These are phyloP conservation scores for Chrysocyon brachyurus DNA, from an alignment of 2,797 vertebrate species.

Conservation along the genomic window DNA sequence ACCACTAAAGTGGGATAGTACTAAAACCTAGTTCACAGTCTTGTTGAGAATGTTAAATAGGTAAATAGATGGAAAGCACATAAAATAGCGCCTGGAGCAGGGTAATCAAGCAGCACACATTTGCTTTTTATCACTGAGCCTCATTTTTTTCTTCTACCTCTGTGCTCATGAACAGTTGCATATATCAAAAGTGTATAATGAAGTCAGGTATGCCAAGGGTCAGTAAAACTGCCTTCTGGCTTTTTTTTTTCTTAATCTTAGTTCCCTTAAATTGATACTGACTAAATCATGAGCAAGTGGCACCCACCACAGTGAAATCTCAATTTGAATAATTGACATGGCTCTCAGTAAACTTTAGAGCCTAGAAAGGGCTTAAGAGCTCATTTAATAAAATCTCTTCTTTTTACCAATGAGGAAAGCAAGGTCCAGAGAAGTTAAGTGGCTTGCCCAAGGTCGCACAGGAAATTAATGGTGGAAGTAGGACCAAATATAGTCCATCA, in stretches of 20 bases:
- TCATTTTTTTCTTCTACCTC: neutral
- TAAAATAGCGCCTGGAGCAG: neutral
- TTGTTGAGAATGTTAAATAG: neutral
- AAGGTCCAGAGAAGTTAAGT: neutral
- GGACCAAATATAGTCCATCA: neutral
- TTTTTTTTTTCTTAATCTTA: neutral
- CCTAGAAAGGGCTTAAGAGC: neutral
- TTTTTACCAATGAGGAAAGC: neutral
- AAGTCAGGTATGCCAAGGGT: neutral
- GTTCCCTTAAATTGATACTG: slow-evolving; percentile 4
- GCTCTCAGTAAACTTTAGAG: neutral
- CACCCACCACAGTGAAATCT: neutral
- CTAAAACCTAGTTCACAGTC: neutral
- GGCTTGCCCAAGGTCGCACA: neutral
- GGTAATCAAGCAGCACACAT: accelerated
- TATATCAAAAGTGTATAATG: neutral
- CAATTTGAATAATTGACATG: neutral
- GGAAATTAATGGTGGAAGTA: neutral
- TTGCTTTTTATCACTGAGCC: neutral
- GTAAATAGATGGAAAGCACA: neutral
- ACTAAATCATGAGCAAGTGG: slow-evolving; percentile 54
- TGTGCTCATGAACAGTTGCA: neutral
- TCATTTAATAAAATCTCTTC: slow-evolving; percentile 6
- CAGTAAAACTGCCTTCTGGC: neutral
- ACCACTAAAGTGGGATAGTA: neutral